These are phyloP conservation scores for Arion vulgaris DNA, from an alignment of 1,140 invertebrate genomes.

Conservation along the genomic window DNA sequence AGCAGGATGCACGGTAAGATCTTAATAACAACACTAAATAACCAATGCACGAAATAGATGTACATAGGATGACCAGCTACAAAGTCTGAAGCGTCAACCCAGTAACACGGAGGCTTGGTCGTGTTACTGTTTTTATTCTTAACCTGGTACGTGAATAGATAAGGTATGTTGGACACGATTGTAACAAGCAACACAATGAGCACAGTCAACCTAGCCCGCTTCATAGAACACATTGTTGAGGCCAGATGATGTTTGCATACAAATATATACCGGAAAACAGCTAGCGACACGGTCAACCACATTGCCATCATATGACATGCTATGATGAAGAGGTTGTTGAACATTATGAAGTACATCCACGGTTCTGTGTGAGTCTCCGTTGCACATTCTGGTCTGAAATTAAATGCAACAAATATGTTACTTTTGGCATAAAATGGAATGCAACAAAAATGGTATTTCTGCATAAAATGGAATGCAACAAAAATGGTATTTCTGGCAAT, in stretches of 20 bases:
- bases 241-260: constrained; percentile 85
- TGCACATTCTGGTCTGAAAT: background rate
- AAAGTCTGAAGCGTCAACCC: constrained; percentile 51
- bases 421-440: too few species aligned
- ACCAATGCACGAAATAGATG: constrained; percentile 79
- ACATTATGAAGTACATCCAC: constrained; percentile 68
- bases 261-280: constrained; percentile 93
- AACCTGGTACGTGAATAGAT: constrained; percentile 74
- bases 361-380: background rate
- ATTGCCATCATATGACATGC: constrained; percentile 94
- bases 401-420: background rate
- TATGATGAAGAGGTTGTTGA: constrained; percentile 79
- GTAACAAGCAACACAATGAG: constrained; percentile 81
- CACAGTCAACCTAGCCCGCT: constrained; percentile 83
- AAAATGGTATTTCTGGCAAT: too few species aligned
- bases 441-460: too few species aligned
- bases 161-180: constrained; percentile 84
- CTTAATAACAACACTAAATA: constrained; percentile 89
- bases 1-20: constrained; percentile 84
- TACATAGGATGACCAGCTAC: constrained; percentile 48
- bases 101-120: constrained; percentile 44
- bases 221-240: constrained; percentile 81
- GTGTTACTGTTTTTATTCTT: constrained; percentile 28
- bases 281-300: constrained; percentile 91
- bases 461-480: too few species aligned